A percentile compares a stretch with the other conserved stretches of the same genome.
phyloP scores from a whole-genome alignment of 2,888 invertebrate genomes.

The Celastrina argiolus region DNA sequence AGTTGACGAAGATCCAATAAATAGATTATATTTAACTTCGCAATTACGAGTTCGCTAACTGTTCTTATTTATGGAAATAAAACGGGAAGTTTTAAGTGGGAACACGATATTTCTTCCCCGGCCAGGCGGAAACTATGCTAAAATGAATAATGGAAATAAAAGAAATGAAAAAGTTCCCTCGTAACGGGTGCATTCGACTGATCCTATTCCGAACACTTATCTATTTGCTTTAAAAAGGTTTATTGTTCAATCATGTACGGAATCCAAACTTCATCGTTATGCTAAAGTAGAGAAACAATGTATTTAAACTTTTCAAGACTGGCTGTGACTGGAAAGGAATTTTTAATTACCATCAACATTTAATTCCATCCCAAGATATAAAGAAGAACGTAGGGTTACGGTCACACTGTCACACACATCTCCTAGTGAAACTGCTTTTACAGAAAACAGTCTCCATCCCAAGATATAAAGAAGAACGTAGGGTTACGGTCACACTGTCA shows the following conservation, averaged over 20 bases:
- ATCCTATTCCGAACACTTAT: slow-evolving; percentile 18
- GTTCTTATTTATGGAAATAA: slow-evolving; percentile 34
- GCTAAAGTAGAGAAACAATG: not conserved
- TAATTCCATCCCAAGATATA: no score
- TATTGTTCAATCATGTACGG: not conserved
- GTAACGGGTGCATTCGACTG: slow-evolving; percentile 21
- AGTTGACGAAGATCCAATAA: slow-evolving; percentile 4
- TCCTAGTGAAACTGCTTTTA: no score
- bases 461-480: no score
- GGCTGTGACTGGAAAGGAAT: not conserved
- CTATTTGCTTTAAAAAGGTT: not conserved
- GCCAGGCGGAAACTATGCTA: slow-evolving; percentile 20
- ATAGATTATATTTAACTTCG: slow-evolving; percentile 23
- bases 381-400: no score
- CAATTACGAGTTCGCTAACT: slow-evolving; percentile 23
- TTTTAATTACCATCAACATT: not conserved
- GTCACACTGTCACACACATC: no score
- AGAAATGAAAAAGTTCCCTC: slow-evolving; percentile 21
- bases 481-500: no score
- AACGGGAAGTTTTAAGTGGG: slow-evolving; percentile 36
- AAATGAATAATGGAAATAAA: slow-evolving; percentile 22
- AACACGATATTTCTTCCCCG: slow-evolving; percentile 34
- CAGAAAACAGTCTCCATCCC: no score
- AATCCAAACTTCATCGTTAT: not conserved
- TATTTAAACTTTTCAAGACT: not conserved